Evolutionary conservation across 2,113 vertebrate species (phyloP).

Genomic region (Neogobius melanostomus): DNA sequence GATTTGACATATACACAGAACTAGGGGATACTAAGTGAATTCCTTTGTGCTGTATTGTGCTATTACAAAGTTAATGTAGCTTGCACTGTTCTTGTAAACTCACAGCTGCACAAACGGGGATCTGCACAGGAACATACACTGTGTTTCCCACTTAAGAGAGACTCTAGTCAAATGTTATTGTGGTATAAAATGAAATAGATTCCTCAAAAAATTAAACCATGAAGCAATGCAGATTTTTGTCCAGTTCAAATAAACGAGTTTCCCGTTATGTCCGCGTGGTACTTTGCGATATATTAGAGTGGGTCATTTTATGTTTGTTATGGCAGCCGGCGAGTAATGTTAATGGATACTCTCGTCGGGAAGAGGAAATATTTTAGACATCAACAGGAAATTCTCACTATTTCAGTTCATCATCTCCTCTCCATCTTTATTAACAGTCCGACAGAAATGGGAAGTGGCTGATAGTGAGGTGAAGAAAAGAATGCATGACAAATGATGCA

Average conservation of each 20-base stretch:
- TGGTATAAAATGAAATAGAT: constrained; percentile 26
- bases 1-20: constrained; percentile 51
- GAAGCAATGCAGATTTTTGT: constrained; percentile 30
- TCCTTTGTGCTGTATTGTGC: constrained; percentile 42
- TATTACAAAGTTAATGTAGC: constrained; percentile 50
- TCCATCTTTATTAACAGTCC: constrained; percentile 6
- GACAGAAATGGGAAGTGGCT: constrained; percentile 42
- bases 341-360: constrained; percentile 24
- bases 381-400: constrained; percentile 50
- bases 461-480: constrained; percentile 43
- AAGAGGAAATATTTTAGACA: constrained; percentile 41
- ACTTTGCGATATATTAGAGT: neutral
- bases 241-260: constrained; percentile 54
- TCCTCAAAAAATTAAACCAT: constrained; percentile 9
- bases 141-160: constrained; percentile 21
- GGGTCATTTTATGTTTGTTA: constrained; percentile 23
- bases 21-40: constrained; percentile 41
- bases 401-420: constrained; percentile 39
- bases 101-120: constrained; percentile 60
- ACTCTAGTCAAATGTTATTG: constrained; percentile 27
- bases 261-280: constrained; percentile 9
- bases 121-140: constrained; percentile 31
- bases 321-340: constrained; percentile 6
- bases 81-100: constrained; percentile 55
- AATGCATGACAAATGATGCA: constrained; percentile 5